Evolutionary conservation across 2,113 vertebrate genomes (phyloP), one percentile per base, ranked within the genome.

Genomic region (Corydoras maculifer): DNA sequence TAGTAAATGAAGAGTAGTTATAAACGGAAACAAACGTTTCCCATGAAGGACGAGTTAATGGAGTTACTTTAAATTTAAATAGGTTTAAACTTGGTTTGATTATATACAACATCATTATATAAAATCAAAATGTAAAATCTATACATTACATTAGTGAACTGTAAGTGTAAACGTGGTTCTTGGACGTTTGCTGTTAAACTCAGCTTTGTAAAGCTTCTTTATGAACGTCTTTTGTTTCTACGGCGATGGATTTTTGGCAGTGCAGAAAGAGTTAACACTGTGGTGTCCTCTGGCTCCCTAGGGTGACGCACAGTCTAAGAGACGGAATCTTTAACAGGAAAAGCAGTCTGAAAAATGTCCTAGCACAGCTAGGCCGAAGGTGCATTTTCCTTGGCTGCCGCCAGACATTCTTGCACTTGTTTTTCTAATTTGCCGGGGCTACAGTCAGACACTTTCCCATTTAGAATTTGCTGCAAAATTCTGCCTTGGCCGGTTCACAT

Each of bases 361-460:
- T 75, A 65, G 74, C 69, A 72, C 74, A 65, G 69, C 68, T 73
- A 73, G 77, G 77, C 70, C 77, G 73, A 75, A 79, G 77, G 74
- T 79, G 77, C 73, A 66, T 79, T 79, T 79, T 76, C 74, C 75
- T 79, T 79, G 77, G 77, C 77, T 70, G 70, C 70, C 74, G 62
- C 66, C 70, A 73, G 73, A 79, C 77, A 79, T 79, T 79, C 74
- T 79, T 79, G 77, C 66, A 73, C 77, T 79, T 79, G 77, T 79
- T 79, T 79, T 79, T 79, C 77, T 74, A 79, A 73, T 79, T 69
- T 79, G 68, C 73, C 55, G 62, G 62, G 72, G 66, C 77, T 79
- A 57, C 73, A 75, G 73, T 53, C 58, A 75, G 73, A 75, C 76
- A 74, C 69, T 69, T 75, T 78, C 77, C 77, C 73, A 78, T 75